Base-by-base conservation (phyloP, 2,888 invertebrate genomes). In the Blomia tropicalis region DNA sequence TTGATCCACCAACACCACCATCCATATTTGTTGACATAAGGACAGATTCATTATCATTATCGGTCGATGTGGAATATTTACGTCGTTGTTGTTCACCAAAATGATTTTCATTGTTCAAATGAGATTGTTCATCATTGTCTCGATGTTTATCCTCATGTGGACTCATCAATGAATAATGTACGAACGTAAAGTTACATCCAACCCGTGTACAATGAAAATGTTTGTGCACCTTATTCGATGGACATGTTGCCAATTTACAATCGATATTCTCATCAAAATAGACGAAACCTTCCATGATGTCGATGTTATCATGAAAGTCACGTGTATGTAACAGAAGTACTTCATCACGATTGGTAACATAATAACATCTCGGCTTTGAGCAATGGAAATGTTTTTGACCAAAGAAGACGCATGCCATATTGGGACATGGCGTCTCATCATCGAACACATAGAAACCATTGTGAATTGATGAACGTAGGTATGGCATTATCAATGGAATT, bases 381-480 rank as follows among this genome's bases (percentile, higher is more conserved):
- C 91, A 92, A 72, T 92, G 92, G 70, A 83, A 85, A 73, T 92
- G 92, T 56, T 82, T 79, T 66, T 81, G 79, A 68, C 79, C 75
- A 62, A 82, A 74, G 65, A 81, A 80, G 23, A 81, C 80, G 72
- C 90, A 91, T 61, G 81, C 78, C 0, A 81, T 78, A 71, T 88
- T 87, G 0, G 83, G 82, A 71, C 90, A 90, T 77, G 69, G 80
- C 62, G 72, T 70, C n/a, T 70, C 68, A 54, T 68, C 66, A 43
- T 65, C 70, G 66, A 70, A 73, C n/a, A 70, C 70, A 64, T 72
- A 72, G 67, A 73, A 73, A 1, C 72, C 73, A 60, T 73, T 71
- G 60, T 71, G 69, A 47, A 71, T 66, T 62, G 70, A 68, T 25
- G 69, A 67, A 69, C 70, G 65, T 1, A 58, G 44, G 4, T 63